Evolutionary conservation across 2,797 vertebrate species (phyloP).

Genomic region (Lagorchestes hirsutus): DNA sequence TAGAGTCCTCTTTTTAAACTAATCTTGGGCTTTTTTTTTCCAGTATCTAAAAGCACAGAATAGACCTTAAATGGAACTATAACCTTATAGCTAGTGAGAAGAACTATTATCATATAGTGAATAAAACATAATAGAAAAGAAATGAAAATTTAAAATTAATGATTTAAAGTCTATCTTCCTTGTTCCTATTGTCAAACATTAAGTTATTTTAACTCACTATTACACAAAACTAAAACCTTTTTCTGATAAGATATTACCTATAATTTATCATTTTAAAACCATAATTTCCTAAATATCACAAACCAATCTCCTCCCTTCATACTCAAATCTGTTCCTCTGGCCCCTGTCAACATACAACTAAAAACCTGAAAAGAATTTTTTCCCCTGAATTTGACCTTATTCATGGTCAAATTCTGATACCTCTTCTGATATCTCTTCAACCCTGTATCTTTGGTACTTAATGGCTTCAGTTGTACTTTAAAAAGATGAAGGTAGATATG

Average conservation of each 20-base stretch:
- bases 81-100: background rate
- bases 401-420: background rate
- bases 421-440: background rate
- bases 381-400: background rate
- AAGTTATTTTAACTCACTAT: background rate
- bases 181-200: background rate
- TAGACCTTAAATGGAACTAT: background rate
- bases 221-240: background rate
- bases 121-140: background rate
- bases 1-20: background rate
- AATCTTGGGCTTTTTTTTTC: background rate
- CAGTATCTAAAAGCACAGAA: background rate
- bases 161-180: background rate
- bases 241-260: background rate
- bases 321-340: background rate
- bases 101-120: background rate
- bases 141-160: background rate
- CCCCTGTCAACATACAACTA: background rate
- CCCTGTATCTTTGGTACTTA: background rate
- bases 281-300: background rate
- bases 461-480: background rate
- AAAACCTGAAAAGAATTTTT: background rate
- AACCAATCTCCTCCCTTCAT: background rate
- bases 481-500: background rate
- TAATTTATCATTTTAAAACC: background rate